Evolutionary conservation across 2,113 vertebrate genomes (phyloP), one percentile per base, ranked within the genome.

Genomic region (Pseudorhombus dupliciocellatus): DNA sequence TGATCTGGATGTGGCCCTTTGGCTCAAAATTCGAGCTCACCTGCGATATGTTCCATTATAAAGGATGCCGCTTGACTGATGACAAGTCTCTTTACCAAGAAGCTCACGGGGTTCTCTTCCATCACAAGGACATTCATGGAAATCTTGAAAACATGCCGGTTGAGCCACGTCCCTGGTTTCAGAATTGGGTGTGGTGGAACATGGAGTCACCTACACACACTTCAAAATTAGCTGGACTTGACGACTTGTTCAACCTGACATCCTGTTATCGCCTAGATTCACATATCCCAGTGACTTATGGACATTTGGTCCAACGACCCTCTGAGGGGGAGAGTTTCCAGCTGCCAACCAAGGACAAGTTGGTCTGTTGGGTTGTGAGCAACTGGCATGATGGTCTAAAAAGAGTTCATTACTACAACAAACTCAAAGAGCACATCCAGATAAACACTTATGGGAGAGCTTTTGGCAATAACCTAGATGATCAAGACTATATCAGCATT

Each of bases 161-260:
- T 70, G 90, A 92, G 69, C 87, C 89, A 6, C 92, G 95, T 37
- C 95, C 95, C 40, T 83, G 90, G 0, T 94, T 95, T 81, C 95
- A 97, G 90, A 96, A 95, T 74, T 96, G 95, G 96, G 94, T 96
- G 77, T 96, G 96, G 96, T 94, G 92, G 88, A 96, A 96, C 70
- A 78, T 96, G 87, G 95, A 97, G 78, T 96, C 95, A 54, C 95
- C 96, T 26, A 93, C 91, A 28, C 92, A 95, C 21, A 93, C 93
- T 2, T 79, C 75, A 2, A 87, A 80, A 42, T 91, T 91, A 62
- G 86, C 88, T 68, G 86, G 87, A 18, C 89, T 95, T 4, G 92
- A 96, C 42, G 80, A 93, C 24, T 84, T 95, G 10, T 95, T 96
- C 66, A 97, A 97, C 70, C 84, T 97, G 73, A 96, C 95, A 18